Evolutionary conservation across 2,797 vertebrate genomes (phyloP), one percentile per base, ranked within the genome.

Genomic region (Hephaestus fuliginosus): DNA sequence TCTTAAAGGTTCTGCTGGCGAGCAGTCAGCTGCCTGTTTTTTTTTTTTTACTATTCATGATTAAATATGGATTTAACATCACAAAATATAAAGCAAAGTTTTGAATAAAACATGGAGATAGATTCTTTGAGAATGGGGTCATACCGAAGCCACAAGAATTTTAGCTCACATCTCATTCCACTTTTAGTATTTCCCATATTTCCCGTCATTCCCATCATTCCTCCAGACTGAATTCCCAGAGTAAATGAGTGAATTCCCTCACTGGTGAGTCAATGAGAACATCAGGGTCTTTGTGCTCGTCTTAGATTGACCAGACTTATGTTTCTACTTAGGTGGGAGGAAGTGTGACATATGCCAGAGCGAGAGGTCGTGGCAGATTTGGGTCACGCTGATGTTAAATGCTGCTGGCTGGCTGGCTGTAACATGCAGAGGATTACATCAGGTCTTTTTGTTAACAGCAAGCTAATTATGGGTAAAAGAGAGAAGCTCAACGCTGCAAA

Each of bases 281-380:
- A 64, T 15, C 61, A 43, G 46, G 43, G 65, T 76, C 57, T 69
- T 73, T 51, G 63, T 67, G 64, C 46, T 33, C 17, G 36, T 76
- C 57, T 60, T 73, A 62, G 76, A 69, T 80, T 72, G 63, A 80
- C 75, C 85, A 78, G 80, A 75, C 56, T 62, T 80, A 82, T 76
- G 77, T 65, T 58, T 78, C 83, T 69, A 57, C 79, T 81, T 77
- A 78, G 84, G 70, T 83, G 81, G 80, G 64, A 89, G 72, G 76
- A 89, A 81, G 80, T 75, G 77, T 85, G 87, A 86, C 85, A 86
- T 80, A 82, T 82, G 83, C 86, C 89, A 91, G 90, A 93, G 81
- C 82, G 74, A 86, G 82, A 86, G 87, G 89, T 92, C 78, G 18
- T 80, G 88, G 86, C 84, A 89, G 82, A 90, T 88, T 87, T 70